Base-by-base conservation (phyloP, 1,140 invertebrate species). In the Apis laboriosa region DNA sequence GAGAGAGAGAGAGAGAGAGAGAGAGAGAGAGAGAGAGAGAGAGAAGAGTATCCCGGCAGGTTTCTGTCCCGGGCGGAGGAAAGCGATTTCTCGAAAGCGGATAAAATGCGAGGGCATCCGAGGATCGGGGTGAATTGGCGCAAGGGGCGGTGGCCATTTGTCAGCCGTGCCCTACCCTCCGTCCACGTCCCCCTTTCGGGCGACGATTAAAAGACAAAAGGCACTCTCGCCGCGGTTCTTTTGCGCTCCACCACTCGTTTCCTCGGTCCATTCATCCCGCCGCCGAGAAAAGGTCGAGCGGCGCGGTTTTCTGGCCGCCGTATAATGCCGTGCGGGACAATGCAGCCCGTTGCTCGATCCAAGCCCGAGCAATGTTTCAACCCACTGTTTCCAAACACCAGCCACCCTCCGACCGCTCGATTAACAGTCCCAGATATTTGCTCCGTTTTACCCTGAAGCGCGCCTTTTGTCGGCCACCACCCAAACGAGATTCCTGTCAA, bases 331-430 rank as follows among this genome's bases (percentile, higher is more conserved):
- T 2, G 2, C 28, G 3, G 34, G 34, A 90, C 85, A 90, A 90
- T 88, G 74, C 77, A 5, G 60, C 34, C 24, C 49, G 83, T 70
- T 67, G 82, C 84, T 84, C 86, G 84, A 76, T 87, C 90, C 80
- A 84, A 87, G 70, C 64, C 64, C 66, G 34, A 4, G 2, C 34
- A 49, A 86, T 89, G 91, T 92, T 92, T 91, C 91, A 90, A 89
- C 90, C 91, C 34, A 80, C 24, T 91, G 91, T 92, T 92, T 92
- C 91, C 89, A 92, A 92, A 92, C 90, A 92, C 87, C 80, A 86
- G 77, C 56, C 55, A 74, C 63, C 87, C 63, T 70, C 55, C 70
- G n/a, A 76, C 82, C 82, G 72, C 1, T 34, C 77, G 85, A 76
- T 86, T 86, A 88, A 86, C 85, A 28, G 58, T 82, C 66, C 70